Conservation (phyloP, 2,113 vertebrate genomes). For the Dicrurus megarhynchus region DNA sequence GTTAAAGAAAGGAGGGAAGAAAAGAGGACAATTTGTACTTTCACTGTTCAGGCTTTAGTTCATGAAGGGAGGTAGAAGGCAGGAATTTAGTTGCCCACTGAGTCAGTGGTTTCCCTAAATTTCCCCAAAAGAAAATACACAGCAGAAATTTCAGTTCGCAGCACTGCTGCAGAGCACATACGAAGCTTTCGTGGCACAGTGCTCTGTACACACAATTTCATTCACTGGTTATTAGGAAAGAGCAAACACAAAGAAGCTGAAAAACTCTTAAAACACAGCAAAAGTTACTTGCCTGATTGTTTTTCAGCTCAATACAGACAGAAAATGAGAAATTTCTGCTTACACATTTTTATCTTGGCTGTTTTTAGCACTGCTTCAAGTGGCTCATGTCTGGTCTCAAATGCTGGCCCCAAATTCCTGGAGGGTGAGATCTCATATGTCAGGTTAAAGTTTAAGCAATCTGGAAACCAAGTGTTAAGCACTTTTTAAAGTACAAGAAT, state of each 20-base stretch:
- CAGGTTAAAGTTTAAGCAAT: not conserved
- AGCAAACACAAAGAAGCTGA: not conserved
- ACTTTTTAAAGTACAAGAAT: not conserved
- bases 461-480: not conserved
- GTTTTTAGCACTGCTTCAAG: not conserved
- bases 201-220: not conserved
- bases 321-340: not conserved
- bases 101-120: not conserved
- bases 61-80: not conserved
- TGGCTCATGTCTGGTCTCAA: not conserved
- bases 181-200: not conserved
- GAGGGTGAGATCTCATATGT: not conserved
- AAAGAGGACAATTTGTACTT: not conserved
- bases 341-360: not conserved
- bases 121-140: fast-evolving
- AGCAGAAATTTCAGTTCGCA: not conserved
- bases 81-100: not conserved
- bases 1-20: not conserved
- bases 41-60: not conserved
- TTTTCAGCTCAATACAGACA: not conserved
- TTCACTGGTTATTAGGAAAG: not conserved
- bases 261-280: not conserved
- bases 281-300: not conserved
- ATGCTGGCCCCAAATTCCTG: not conserved
- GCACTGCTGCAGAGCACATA: not conserved